Evolutionary conservation across 2,113 vertebrate genomes (phyloP).

Genomic region (Pleuronectes platessa): DNA sequence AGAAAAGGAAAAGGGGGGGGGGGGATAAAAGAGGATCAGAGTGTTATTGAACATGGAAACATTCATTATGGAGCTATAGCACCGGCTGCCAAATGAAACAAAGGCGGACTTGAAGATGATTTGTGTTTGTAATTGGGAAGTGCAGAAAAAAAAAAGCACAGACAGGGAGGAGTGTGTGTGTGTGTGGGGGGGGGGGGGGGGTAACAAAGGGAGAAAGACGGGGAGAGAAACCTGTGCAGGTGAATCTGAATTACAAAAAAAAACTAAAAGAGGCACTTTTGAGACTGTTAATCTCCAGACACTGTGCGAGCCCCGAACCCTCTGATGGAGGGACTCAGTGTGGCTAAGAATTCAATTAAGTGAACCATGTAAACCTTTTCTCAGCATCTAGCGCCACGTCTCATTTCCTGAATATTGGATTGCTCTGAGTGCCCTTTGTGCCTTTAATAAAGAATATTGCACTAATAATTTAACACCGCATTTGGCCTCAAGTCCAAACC

Average conservation of each 20-base stretch:
- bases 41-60: constrained; percentile 59
- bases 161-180: too few species aligned
- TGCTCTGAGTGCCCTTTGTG: constrained; percentile 47
- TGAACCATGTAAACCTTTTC: constrained; percentile 59
- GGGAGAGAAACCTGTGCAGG: constrained; percentile 53
- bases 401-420: constrained; percentile 60
- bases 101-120: constrained; percentile 46
- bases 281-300: constrained; percentile 53
- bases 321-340: constrained; percentile 40
- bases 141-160: constrained; percentile 24
- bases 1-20: not conserved
- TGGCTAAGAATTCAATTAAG: constrained; percentile 67
- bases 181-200: too few species aligned
- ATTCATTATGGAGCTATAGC: constrained; percentile 65
- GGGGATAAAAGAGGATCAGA: not conserved
- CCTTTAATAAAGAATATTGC: constrained; percentile 64
- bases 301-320: constrained; percentile 25
- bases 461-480: constrained; percentile 62
- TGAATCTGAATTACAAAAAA: constrained; percentile 59
- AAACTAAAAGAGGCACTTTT: constrained; percentile 49
- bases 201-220: constrained; percentile 13
- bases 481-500: constrained; percentile 53
- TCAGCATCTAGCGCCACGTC: constrained; percentile 38
- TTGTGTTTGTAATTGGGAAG: constrained; percentile 64
- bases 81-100: constrained; percentile 65